Evolutionary conservation across 1,140 invertebrate species (phyloP).

Genomic region (Aphelenchoides fujianensis): DNA sequence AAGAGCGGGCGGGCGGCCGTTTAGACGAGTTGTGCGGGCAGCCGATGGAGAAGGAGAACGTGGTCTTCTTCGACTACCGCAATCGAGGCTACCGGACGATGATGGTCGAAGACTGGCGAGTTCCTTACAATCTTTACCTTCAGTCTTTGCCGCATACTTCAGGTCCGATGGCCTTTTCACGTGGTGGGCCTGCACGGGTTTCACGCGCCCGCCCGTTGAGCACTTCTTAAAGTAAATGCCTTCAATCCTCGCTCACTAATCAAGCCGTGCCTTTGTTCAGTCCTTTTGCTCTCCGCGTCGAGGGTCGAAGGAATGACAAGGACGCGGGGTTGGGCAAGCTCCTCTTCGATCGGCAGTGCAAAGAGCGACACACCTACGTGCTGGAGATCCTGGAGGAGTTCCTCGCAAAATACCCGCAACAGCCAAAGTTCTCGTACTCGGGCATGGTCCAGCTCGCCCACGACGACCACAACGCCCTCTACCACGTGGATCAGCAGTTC

Average conservation of each 20-base stretch:
- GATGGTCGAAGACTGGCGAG: slow-evolving; percentile 24
- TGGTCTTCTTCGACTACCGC: slow-evolving; percentile 22
- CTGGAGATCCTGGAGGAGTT: slow-evolving; percentile 28
- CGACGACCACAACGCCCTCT: slow-evolving; percentile 24
- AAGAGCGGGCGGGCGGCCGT: not conserved
- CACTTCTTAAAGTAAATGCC: slow-evolving; percentile 30
- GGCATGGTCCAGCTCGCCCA: slow-evolving; percentile 31
- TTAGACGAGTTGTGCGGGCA: slow-evolving; percentile 1
- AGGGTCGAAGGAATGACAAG: not conserved
- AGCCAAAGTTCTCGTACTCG: slow-evolving; percentile 23
- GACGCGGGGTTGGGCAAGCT: slow-evolving; percentile 3
- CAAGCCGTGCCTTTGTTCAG: not conserved
- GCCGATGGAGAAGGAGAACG: slow-evolving; percentile 20
- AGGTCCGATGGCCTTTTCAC: not conserved
- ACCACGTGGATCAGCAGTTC: slow-evolving; percentile 22
- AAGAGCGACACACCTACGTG: slow-evolving; percentile 14
- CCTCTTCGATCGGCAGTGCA: slow-evolving; percentile 23
- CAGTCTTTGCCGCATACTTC: not conserved
- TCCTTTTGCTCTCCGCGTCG: slow-evolving; percentile 18
- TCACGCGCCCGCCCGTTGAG: slow-evolving; percentile 18
- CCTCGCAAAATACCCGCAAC: slow-evolving; percentile 19
- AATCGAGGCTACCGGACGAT: slow-evolving; percentile 24
- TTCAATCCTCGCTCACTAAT: not conserved
- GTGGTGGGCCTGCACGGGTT: slow-evolving; percentile 27
- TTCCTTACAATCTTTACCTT: not conserved